These are phyloP conservation scores for Hydractinia symbiolongicarpus DNA, from an alignment of 30 jellyfish, hydroid and myxozoan species.

Conservation along the genomic window DNA sequence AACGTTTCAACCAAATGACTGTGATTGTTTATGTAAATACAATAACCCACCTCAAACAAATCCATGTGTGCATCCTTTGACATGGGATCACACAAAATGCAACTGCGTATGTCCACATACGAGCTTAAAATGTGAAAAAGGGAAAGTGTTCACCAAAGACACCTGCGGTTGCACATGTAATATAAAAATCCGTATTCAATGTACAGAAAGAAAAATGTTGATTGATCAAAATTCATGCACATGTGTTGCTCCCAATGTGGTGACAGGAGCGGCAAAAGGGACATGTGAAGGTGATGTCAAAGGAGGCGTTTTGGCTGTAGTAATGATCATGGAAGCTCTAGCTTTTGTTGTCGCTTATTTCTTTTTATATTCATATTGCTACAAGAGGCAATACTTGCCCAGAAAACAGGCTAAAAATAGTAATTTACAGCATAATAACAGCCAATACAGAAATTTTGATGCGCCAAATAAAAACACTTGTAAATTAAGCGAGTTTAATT, in stretches of 20 bases:
- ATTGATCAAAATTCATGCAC: conserved; percentile 24
- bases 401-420: neutral
- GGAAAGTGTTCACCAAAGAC: conserved; percentile 19
- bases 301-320: conserved; percentile 25
- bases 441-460: neutral
- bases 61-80: conserved; percentile 23
- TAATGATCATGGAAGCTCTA: conserved; percentile 24
- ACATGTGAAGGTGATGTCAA: conserved; percentile 22
- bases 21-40: conserved; percentile 33
- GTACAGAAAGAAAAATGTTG: conserved; percentile 12
- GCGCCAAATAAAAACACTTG: no score
- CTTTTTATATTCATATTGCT: conserved; percentile 24
- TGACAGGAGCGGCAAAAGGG: conserved; percentile 7
- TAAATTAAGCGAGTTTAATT: no score
- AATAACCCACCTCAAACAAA: conserved; percentile 13
- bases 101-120: conserved; percentile 32
- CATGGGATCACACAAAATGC: conserved; percentile 32
- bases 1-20: neutral
- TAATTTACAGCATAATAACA: neutral
- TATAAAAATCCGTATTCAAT: neutral
- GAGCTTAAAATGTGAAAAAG: neutral
- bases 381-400: conserved; percentile 3
- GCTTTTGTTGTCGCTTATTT: conserved; percentile 10
- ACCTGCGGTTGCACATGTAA: conserved; percentile 26
- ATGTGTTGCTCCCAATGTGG: conserved; percentile 13